Evolutionary conservation across 2,113 vertebrate genomes (phyloP).

Genomic region (Origma solitaria): DNA sequence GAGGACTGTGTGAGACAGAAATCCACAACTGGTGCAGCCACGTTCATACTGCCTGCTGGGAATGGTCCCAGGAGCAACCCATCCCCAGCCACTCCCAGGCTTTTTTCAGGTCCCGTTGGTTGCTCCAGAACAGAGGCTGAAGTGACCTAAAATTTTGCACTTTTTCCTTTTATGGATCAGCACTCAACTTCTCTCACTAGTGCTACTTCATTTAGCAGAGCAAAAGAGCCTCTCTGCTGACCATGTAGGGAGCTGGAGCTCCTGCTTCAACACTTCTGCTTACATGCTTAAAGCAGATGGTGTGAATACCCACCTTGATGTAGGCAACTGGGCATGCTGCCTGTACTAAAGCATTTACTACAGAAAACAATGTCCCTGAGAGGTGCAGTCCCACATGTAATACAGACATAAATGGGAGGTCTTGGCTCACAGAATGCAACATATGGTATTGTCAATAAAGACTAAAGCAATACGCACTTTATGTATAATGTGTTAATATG

Average conservation of each 20-base stretch:
- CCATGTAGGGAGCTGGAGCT: not conserved
- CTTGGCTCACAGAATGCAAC: not conserved
- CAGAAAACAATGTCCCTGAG: not conserved
- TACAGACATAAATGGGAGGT: not conserved
- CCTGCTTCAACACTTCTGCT: not conserved
- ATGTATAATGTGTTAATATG: not conserved
- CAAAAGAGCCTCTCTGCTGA: not conserved
- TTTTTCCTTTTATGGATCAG: not conserved
- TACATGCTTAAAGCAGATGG: not conserved
- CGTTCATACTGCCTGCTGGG: not conserved
- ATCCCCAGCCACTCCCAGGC: not conserved
- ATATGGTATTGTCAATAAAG: not conserved
- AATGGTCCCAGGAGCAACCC: not conserved
- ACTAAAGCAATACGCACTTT: not conserved
- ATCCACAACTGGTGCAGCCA: not conserved
- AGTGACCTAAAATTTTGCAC: not conserved
- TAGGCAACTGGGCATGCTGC: not conserved
- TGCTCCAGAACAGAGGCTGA: not conserved
- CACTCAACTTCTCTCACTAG: rapidly evolving
- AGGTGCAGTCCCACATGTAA: rapidly evolving
- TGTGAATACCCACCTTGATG: not conserved
- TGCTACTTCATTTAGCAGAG: not conserved
- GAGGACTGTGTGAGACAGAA: not conserved
- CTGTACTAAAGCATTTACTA: not conserved
- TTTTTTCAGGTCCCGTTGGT: not conserved